phyloP scores from a whole-genome alignment of 1,140 invertebrate genomes.

The Drosophila lini region DNA sequence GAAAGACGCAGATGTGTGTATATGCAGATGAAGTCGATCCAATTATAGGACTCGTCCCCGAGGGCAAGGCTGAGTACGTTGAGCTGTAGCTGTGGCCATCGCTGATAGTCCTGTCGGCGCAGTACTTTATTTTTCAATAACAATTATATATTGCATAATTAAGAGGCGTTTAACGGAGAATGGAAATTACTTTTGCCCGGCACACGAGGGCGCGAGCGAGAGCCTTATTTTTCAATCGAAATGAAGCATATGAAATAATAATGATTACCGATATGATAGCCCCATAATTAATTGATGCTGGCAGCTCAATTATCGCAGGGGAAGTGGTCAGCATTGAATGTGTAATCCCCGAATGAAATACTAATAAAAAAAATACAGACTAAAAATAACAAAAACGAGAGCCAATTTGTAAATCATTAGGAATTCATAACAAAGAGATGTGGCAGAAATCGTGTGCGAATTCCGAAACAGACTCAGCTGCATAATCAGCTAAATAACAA shows the following conservation, averaged over 20 bases:
- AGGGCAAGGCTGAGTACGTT: slow-evolving; percentile 23
- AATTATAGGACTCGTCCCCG: slow-evolving; percentile 33
- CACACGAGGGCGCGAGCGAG: neutral
- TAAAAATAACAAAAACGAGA: slow-evolving; percentile 1
- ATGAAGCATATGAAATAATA: slow-evolving; percentile 39
- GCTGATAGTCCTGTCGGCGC: slow-evolving; percentile 20
- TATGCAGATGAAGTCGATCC: slow-evolving; percentile 38
- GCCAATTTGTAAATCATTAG: slow-evolving; percentile 35
- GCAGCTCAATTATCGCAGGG: slow-evolving; percentile 26
- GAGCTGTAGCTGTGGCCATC: slow-evolving; percentile 1
- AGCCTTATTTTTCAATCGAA: slow-evolving; percentile 49
- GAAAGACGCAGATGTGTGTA: neutral
- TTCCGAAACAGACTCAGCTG: slow-evolving; percentile 2
- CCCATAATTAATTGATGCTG: slow-evolving; percentile 42
- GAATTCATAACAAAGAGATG: slow-evolving; percentile 27
- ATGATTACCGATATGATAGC: slow-evolving; percentile 34
- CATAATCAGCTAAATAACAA: slow-evolving; percentile 14
- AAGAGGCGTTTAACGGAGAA: slow-evolving; percentile 39
- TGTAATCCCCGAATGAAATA: slow-evolving; percentile 12
- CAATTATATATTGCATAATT: slow-evolving; percentile 58
- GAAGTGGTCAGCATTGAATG: slow-evolving; percentile 13
- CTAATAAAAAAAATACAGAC: slow-evolving; percentile 14
- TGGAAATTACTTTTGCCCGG: slow-evolving; percentile 44
- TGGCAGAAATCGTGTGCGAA: neutral
- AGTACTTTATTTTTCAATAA: slow-evolving; percentile 70